Evolutionary conservation across 2,113 vertebrate species (phyloP).

Genomic region (Serilophus lunatus): DNA sequence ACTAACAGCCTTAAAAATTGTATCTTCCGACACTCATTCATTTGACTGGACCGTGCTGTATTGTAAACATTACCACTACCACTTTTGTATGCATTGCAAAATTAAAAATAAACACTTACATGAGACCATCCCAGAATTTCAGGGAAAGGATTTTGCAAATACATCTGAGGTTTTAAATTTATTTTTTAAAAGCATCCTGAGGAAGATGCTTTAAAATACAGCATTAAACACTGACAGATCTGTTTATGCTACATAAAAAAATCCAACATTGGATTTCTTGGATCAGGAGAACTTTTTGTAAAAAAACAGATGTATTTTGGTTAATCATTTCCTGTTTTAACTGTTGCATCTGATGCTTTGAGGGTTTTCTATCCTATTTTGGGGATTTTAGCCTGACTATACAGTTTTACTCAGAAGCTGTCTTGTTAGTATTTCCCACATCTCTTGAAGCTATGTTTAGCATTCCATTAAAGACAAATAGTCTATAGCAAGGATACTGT

Average conservation of each 20-base stretch:
- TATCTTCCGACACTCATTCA: not conserved
- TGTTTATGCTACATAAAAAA: not conserved
- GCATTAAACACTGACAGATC: not conserved
- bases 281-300: not conserved
- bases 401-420: too few species aligned
- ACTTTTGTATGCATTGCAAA: not conserved
- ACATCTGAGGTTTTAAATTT: not conserved
- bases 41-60: not conserved
- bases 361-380: too few species aligned
- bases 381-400: too few species aligned
- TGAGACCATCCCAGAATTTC: not conserved
- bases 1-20: not conserved
- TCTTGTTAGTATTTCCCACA: too few species aligned
- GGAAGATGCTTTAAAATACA: not conserved
- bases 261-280: rapidly evolving
- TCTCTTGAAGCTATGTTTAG: too few species aligned
- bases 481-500: too few species aligned
- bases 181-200: not conserved
- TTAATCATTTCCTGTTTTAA: not conserved
- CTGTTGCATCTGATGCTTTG: too few species aligned
- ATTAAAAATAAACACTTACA: not conserved
- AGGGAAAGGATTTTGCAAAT: not conserved
- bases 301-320: not conserved
- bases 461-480: too few species aligned
- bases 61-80: not conserved